Evolutionary conservation across 2,888 invertebrate genomes (phyloP).

Genomic region (Polylopha cassiicola): DNA sequence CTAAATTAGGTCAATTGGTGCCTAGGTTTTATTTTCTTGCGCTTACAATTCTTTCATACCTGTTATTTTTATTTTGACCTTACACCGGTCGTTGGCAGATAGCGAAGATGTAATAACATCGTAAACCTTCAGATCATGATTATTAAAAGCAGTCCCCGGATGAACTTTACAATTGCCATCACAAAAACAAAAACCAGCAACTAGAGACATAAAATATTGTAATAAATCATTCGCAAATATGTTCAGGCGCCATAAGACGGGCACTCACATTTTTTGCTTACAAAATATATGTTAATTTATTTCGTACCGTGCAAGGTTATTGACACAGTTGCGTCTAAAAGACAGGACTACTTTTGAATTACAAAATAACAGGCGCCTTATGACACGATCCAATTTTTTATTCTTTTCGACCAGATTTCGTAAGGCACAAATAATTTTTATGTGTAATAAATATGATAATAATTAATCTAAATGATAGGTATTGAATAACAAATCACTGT

Average conservation of each 20-base stretch:
- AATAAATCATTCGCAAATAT: conserved; percentile 40
- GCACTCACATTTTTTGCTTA: conserved; percentile 45
- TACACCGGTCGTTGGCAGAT: conserved; percentile 14
- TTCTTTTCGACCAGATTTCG: conserved; percentile 33
- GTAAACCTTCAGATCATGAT: conserved; percentile 33
- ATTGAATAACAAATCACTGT: conserved; percentile 36
- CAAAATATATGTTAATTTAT: conserved; percentile 62
- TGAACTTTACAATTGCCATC: conserved; percentile 30
- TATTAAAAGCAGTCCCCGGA: conserved; percentile 25
- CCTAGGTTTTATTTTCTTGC: too few relatives aligned
- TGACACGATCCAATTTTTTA: conserved; percentile 52
- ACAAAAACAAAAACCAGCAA: conserved; percentile 14
- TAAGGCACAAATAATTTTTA: conserved; percentile 47
- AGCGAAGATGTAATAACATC: conserved; percentile 21
- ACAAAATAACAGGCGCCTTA: conserved; percentile 53
- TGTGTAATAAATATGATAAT: conserved; percentile 26
- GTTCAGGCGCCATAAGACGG: conserved; percentile 35
- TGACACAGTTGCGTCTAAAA: conserved; percentile 62
- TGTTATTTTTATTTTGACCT: conserved; percentile 6
- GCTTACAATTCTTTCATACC: too few relatives aligned
- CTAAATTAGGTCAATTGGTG: too few relatives aligned
- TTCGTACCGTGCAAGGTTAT: conserved; percentile 63
- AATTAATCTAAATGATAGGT: conserved; percentile 29
- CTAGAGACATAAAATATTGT: conserved; percentile 22
- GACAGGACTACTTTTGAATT: conserved; percentile 52